Percentiles rank a stretch among this genome's conserved stretches.
These are phyloP conservation scores for Microplitis mediator DNA, from an alignment of 1,140 invertebrate species.

Conservation along the genomic window DNA sequence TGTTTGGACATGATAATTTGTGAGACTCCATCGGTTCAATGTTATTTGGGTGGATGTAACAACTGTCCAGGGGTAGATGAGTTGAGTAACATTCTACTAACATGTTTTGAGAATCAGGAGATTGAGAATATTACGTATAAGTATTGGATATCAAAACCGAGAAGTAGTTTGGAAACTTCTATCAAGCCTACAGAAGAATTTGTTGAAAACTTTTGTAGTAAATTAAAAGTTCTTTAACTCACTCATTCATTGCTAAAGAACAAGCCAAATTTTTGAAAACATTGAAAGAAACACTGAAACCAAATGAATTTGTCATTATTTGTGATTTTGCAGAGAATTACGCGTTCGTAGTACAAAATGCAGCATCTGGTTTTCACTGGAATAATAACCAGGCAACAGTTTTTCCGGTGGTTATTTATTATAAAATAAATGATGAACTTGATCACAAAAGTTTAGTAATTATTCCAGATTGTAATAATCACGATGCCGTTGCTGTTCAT, in stretches of 20 bases:
- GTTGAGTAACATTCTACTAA: neutral
- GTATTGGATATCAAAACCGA: conserved; percentile 2
- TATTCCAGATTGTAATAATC: conserved; percentile 1
- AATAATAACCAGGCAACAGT: conserved; percentile 5
- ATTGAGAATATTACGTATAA: conserved; percentile 6
- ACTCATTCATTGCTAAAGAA: conserved; percentile 2
- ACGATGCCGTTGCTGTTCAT: conserved; percentile 1
- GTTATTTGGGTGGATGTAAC: conserved; percentile 3
- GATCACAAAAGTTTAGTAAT: neutral
- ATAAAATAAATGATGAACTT: neutral
- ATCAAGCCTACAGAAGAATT: neutral
- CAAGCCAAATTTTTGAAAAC: neutral
- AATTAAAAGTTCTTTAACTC: neutral
- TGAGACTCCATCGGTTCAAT: neutral
- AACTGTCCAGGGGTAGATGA: neutral
- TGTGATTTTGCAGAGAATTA: conserved; percentile 13
- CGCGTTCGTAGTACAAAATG: conserved; percentile 1
- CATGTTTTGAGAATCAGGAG: neutral
- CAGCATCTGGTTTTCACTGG: conserved; percentile 6
- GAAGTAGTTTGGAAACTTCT: neutral
- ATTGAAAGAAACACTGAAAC: neutral
- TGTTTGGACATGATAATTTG: conserved; percentile 12
- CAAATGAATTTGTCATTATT: neutral
- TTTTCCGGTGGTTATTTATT: neutral
- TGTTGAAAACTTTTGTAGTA: conserved; percentile 1